Evolutionary conservation across 2,113 vertebrate genomes (phyloP).

Genomic region (Narcine bancroftii): DNA sequence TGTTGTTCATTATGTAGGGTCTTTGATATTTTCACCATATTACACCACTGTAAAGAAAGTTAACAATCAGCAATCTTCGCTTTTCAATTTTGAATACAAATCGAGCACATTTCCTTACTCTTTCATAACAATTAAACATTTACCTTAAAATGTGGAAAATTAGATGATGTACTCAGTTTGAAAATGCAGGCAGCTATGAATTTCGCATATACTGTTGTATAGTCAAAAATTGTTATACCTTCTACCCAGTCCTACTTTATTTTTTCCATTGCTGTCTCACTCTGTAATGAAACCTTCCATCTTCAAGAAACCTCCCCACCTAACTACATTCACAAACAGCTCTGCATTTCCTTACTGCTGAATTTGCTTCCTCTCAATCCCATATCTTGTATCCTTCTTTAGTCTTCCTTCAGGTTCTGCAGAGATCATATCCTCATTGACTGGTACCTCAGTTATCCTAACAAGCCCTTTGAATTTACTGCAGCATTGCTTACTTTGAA

Average conservation of each 20-base stretch:
- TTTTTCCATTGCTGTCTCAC: not conserved
- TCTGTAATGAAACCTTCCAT: not conserved
- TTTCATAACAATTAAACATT: not conserved
- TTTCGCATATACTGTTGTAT: not conserved
- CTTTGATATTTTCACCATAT: slow-evolving; percentile 25
- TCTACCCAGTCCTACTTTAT: not conserved
- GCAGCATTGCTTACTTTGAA: not conserved
- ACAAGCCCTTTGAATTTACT: not conserved
- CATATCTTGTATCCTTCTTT: not conserved
- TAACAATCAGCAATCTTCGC: not conserved
- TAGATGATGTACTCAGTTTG: not conserved
- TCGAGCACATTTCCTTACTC: not conserved
- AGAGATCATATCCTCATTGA: not conserved
- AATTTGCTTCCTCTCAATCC: not conserved
- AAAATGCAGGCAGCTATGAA: not conserved
- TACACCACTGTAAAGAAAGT: not conserved
- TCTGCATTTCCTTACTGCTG: not conserved
- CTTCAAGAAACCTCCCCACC: not conserved
- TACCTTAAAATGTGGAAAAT: not conserved
- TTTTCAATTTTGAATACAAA: not conserved
- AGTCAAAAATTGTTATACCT: not conserved
- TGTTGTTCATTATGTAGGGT: slow-evolving; percentile 15
- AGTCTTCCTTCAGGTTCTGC: not conserved
- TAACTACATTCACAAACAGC: not conserved
- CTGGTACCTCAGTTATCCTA: not conserved